Evolutionary conservation across 2,888 invertebrate species (phyloP).

Genomic region (Morpho deidamia): DNA sequence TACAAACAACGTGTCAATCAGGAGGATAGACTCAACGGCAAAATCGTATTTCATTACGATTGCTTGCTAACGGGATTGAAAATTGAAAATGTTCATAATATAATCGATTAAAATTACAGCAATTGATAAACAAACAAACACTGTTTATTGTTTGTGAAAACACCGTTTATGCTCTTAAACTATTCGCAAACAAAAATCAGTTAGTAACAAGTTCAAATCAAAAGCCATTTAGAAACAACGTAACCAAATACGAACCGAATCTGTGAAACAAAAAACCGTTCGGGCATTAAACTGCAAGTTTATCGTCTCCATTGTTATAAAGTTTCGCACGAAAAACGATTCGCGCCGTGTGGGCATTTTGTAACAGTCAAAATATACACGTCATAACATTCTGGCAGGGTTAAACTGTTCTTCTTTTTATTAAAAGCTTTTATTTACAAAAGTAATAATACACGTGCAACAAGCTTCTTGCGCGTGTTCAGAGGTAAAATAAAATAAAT

Average conservation of each 20-base stretch:
- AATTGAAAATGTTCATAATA: no score
- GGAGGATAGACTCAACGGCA: no score
- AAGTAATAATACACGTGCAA: no score
- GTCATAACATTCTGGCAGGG: slow-evolving; percentile 14
- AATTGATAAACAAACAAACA: no score
- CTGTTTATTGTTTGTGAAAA: no score
- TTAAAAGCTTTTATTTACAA: neutral
- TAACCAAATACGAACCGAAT: slow-evolving; percentile 24
- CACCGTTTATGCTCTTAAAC: no score
- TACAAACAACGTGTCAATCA: no score
- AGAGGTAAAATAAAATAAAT: no score
- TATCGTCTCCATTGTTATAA: slow-evolving; percentile 38
- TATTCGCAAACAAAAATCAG: neutral
- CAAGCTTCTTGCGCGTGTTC: no score
- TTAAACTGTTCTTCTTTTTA: neutral
- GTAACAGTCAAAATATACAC: slow-evolving; percentile 31
- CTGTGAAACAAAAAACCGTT: slow-evolving; percentile 28
- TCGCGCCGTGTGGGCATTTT: slow-evolving; percentile 30
- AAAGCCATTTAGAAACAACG: slow-evolving; percentile 5
- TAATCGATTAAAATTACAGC: no score
- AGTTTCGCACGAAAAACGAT: slow-evolving; percentile 42
- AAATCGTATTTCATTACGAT: no score
- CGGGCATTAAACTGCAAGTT: slow-evolving; percentile 24
- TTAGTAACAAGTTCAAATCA: neutral
- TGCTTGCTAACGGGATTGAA: no score